Conservation (phyloP, 2,797 vertebrate genomes). For the Pseudocheirus occidentalis region DNA sequence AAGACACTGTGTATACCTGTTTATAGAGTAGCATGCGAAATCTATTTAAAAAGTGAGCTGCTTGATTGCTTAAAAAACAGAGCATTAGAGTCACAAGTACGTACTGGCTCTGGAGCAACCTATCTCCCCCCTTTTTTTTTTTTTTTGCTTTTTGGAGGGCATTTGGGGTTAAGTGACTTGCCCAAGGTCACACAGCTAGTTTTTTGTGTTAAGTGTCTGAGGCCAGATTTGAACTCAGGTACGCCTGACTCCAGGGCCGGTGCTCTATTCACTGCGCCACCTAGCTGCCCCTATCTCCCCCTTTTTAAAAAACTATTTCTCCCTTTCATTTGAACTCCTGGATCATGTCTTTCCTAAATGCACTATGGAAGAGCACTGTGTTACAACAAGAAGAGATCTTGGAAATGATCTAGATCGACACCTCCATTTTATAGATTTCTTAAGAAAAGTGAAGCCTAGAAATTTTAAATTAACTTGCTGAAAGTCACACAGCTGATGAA, state of each 20-base stretch:
- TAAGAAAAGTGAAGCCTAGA: conserved; percentile 4
- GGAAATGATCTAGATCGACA: background rate
- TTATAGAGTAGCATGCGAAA: conserved; percentile 28
- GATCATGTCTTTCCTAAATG: conserved; percentile 25
- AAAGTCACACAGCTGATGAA: background rate
- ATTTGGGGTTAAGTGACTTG: no score
- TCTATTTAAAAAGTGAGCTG: background rate
- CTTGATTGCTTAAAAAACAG: background rate
- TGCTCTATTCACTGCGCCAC: no score
- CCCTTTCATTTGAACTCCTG: conserved; percentile 32
- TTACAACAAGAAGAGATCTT: background rate
- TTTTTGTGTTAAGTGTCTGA: no score
- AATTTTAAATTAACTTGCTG: conserved; percentile 15
- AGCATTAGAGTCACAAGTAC: background rate
- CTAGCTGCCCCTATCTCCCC: no score
- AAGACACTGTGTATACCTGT: conserved; percentile 8
- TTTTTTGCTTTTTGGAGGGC: no score
- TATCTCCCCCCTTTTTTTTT: background rate
- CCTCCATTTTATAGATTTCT: conserved; percentile 40
- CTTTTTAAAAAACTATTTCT: background rate
- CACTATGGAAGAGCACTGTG: background rate
- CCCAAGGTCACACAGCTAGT: no score
- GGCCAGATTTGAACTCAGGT: no score
- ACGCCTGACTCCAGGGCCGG: no score
- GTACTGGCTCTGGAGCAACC: background rate